Evolutionary conservation across 1,140 invertebrate species (phyloP).

Genomic region (Cotesia chilonis): DNA sequence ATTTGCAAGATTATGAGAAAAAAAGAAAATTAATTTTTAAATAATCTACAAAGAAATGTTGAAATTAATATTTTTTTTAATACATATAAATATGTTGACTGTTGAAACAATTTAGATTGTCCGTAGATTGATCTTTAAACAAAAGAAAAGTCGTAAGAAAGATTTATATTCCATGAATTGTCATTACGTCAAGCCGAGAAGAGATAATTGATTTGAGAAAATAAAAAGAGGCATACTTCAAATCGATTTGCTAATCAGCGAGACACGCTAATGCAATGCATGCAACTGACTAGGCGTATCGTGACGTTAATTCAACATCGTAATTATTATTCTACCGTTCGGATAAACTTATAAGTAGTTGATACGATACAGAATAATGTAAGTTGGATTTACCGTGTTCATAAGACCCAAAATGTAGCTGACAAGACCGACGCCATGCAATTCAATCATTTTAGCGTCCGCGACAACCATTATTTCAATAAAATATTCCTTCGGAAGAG

Average conservation of each 20-base stretch:
- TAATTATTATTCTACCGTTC: neutral
- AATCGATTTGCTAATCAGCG: constrained; percentile 23
- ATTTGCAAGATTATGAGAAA: no score
- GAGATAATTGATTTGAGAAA: neutral
- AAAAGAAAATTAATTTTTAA: no score
- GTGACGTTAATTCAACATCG: constrained; percentile 1
- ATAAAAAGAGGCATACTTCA: neutral
- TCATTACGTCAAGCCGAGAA: constrained; percentile 13
- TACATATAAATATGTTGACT: no score
- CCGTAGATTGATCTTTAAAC: no score
- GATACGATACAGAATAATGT: neutral
- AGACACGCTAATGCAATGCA: constrained; percentile 14
- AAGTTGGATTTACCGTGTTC: constrained; percentile 71
- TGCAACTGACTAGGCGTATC: neutral
- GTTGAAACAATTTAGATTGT: no score
- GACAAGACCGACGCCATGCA: constrained; percentile 72
- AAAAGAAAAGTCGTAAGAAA: no score
- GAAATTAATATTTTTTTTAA: no score
- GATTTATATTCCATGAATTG: no score
- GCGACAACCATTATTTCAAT: constrained; percentile 84
- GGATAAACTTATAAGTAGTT: neutral
- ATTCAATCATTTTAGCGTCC: constrained; percentile 79
- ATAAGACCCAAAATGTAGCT: constrained; percentile 83
- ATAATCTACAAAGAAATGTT: no score
- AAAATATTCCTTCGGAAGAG: constrained; percentile 71